These are phyloP conservation scores for Zaprionus nigranus DNA, from an alignment of 1,140 invertebrate genomes.

Conservation along the genomic window DNA sequence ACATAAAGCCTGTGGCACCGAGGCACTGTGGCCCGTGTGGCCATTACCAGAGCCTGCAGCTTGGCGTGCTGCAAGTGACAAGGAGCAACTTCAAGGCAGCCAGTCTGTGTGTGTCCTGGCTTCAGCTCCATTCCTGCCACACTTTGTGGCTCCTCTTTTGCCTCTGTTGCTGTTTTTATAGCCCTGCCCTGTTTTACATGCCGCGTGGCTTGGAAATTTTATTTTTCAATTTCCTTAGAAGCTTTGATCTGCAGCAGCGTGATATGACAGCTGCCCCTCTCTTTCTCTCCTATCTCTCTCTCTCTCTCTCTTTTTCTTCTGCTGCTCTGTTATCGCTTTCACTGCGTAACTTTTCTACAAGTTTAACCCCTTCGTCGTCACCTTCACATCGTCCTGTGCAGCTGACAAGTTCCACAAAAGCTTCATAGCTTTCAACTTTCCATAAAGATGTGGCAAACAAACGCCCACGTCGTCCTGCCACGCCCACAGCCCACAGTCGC, in stretches of 20 bases:
- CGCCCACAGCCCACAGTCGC: constrained; percentile 17
- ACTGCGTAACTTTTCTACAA: background rate
- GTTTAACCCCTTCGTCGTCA: background rate
- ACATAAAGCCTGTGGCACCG: constrained; percentile 38
- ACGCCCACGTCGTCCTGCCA: constrained; percentile 28
- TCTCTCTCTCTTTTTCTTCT: background rate
- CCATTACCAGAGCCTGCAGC: constrained; percentile 33
- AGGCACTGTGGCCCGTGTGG: constrained; percentile 32
- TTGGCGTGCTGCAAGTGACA: constrained; percentile 4
- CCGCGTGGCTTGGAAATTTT: constrained; percentile 48
- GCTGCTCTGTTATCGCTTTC: background rate
- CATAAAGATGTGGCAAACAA: constrained; percentile 80
- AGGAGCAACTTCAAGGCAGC: background rate
- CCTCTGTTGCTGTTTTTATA: constrained; percentile 2
- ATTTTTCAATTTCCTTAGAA: constrained; percentile 74
- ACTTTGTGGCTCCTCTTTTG: constrained; percentile 19
- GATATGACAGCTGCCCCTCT: constrained; percentile 21
- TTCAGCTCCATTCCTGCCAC: background rate
- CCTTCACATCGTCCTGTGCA: constrained; percentile 42
- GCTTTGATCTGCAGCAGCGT: constrained; percentile 65
- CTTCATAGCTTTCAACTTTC: constrained; percentile 67
- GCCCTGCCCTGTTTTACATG: constrained; percentile 32
- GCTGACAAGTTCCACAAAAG: constrained; percentile 74
- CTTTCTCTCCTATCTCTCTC: too few relatives aligned
- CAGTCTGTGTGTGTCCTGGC: too few relatives aligned